Evolutionary conservation across 37 sponge, comb jelly and placozoan genomes (phyloP).

Genomic region (Tethya wilhelma): DNA sequence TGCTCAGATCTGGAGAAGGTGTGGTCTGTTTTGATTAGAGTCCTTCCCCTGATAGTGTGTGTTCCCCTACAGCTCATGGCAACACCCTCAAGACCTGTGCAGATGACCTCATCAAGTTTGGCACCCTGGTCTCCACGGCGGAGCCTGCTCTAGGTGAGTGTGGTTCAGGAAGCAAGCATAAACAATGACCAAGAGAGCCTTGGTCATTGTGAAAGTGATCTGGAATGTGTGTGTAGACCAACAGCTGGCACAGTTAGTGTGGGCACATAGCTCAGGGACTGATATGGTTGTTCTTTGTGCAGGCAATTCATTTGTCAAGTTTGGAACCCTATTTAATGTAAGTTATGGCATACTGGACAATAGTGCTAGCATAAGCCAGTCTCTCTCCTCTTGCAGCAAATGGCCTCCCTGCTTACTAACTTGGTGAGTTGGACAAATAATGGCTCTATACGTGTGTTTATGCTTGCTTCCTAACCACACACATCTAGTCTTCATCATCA

Average conservation of each 20-base stretch:
- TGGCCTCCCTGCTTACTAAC: slow-evolving; percentile 51
- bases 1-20: slow-evolving; percentile 67
- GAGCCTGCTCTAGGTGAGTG: slow-evolving; percentile 59
- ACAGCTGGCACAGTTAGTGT: too few relatives aligned
- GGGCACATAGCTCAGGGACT: background rate
- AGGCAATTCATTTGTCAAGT: slow-evolving; percentile 73
- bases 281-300: background rate
- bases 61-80: slow-evolving; percentile 35
- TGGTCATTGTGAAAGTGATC: too few relatives aligned
- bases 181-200: too few relatives aligned
- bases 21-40: background rate
- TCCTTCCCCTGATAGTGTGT: background rate
- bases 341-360: slow-evolving; percentile 5
- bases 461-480: background rate
- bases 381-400: slow-evolving; percentile 53
- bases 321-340: slow-evolving; percentile 68
- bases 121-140: slow-evolving; percentile 53
- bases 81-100: slow-evolving; percentile 42
- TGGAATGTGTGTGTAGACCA: too few relatives aligned
- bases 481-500: slow-evolving; percentile 52
- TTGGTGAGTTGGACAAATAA: slow-evolving; percentile 20
- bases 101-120: slow-evolving; percentile 66
- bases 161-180: too few relatives aligned
- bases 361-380: too few relatives aligned
- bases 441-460: background rate